phyloP scores from a whole-genome alignment of 2,113 vertebrate species.

The Pachyramphus minor region DNA sequence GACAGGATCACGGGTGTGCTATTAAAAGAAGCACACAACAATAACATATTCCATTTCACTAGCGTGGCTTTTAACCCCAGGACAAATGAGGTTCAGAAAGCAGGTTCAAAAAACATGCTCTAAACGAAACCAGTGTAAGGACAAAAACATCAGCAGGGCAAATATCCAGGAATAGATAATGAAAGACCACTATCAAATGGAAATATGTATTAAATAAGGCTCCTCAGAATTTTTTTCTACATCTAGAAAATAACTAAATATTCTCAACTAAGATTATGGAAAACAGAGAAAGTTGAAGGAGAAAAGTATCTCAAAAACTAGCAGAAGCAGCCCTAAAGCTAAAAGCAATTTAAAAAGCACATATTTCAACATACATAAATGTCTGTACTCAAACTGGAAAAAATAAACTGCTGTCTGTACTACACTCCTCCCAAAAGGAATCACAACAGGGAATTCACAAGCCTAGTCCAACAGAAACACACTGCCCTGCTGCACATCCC shows the following conservation, averaged over 20 bases:
- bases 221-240: background rate
- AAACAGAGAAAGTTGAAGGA: background rate
- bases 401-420: background rate
- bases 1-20: background rate
- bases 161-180: background rate
- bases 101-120: background rate
- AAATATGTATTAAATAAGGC: background rate
- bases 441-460: background rate
- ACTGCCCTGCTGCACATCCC: background rate
- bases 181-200: background rate
- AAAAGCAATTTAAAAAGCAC: background rate
- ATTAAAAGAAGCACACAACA: background rate
- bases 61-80: background rate
- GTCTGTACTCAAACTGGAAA: background rate
- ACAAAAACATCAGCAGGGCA: background rate
- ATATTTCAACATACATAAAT: background rate
- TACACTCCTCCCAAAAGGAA: background rate
- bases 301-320: background rate
- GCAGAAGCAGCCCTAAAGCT: background rate
- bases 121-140: background rate
- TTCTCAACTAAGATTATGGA: background rate
- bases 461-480: background rate
- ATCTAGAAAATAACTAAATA: background rate
- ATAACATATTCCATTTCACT: background rate
- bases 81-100: background rate